Evolutionary conservation across 2,888 invertebrate species (phyloP), one percentile per base, ranked within the genome.

Genomic region (Linnaemya vulpina): DNA sequence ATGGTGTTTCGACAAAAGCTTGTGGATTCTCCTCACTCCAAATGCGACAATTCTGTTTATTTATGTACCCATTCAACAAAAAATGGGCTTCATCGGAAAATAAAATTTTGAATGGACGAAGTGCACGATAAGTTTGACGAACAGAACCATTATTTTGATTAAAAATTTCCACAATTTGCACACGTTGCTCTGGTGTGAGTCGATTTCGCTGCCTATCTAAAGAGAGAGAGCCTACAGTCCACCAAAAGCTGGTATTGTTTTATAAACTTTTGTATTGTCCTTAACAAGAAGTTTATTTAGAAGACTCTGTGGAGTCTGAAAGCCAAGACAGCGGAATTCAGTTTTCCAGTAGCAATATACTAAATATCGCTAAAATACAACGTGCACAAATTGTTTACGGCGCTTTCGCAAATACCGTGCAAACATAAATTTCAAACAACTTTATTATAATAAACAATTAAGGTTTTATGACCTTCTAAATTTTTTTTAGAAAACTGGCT

Each of bases 251-350:
- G 65, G 67, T 2, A 30, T 65, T 17, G 67, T 76, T 17, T n/a
- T n/a, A 76, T 76, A n/a, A 76, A 76, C 20, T 43, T 46, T 15
- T 67, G 76, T 15, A 55, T 76, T 1, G 65, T 55, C 74, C 40
- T 15, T 55, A 49, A 3, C 53, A 22, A 35, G 38, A 75, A 43
- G 43, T 65, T 9, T 40, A 55, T 11, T 13, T 40, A 4, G 65
- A 75, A 0, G 0, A 63, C 51, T 63, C 13, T 40, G 63, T 65
- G 20, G 63, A 75, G 53, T 4, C 22, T 38, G 77, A 40, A 35
- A 63, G 22, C 43, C 46, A 25, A n/a, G n/a, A 10, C n/a, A n/a
- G 7, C 46, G 20, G 30, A 38, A 20, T 62, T 60, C 22, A 10
- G 40, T 38, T 13, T 1, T n/a, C n/a, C 30, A 8, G 7, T 49